Conservation (phyloP, 2,888 invertebrate species). For the Eremobia ochroleuca region DNA sequence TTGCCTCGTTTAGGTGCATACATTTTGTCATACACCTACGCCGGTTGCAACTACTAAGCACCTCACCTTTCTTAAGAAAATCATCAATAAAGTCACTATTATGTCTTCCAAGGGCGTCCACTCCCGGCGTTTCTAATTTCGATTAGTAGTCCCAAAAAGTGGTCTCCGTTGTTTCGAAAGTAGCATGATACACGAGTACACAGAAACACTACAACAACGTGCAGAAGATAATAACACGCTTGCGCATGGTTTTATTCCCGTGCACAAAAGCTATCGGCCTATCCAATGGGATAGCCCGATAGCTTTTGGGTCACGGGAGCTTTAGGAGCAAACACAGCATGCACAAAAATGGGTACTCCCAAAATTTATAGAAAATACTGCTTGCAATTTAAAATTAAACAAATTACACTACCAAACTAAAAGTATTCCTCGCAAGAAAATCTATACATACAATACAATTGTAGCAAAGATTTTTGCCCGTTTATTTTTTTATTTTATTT, state of each 20-base stretch:
- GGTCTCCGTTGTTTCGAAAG: not conserved
- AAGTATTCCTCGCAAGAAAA: slow-evolving; percentile 34
- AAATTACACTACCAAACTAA: not conserved
- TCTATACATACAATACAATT: not conserved
- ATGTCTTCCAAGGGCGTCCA: no score
- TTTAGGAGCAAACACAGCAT: not conserved
- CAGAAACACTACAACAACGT: not conserved
- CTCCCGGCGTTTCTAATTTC: no score
- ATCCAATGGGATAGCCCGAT: not conserved
- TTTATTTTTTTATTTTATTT: no score
- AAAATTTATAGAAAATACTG: not conserved
- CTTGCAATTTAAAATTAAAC: no score
- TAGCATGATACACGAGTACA: not conserved
- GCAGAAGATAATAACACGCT: not conserved
- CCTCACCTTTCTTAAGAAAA: no score
- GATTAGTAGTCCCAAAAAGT: not conserved
- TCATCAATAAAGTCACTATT: no score
- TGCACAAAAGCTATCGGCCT: not conserved
- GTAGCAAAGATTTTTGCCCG: not conserved
- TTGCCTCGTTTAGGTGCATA: no score
- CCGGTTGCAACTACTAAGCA: no score
- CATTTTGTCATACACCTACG: no score
- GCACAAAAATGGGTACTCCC: not conserved
- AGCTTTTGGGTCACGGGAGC: no score
- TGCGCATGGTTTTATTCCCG: not conserved